Evolutionary conservation across 2,888 invertebrate species (phyloP), one percentile per base, ranked within the genome.

Genomic region (Muscina levida): DNA sequence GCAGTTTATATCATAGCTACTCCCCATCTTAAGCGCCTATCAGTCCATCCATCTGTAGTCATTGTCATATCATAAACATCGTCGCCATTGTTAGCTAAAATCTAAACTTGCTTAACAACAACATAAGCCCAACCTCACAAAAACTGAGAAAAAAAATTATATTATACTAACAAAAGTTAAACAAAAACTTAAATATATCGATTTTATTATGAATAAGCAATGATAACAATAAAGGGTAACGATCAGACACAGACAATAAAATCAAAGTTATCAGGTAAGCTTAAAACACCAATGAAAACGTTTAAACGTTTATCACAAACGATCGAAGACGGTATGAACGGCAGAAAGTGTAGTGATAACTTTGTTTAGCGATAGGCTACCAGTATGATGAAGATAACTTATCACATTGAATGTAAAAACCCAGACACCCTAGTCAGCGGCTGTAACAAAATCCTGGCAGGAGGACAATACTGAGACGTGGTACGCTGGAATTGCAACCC

Each of bases 151-250:
- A 71, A 72, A 15, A 31, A 31, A 31, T 31, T 31, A 42, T 15
- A 46, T 19, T 51, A 22, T 10, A 51, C 5, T 6, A 51, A 51
- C 19, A 51, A 19, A 51, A 19, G 72, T 53, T n/a, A 31, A 56
- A 56, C 15, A 74, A 31, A 31, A 31, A 31, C n/a, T n/a, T 56
- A 74, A 74, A 48, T 56, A 59, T 31, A 72, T 59, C 83, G 85
- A 85, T 86, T 85, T 85, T 51, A 19, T 86, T 87, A 87, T 87
- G 86, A 87, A 87, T 87, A 87, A 87, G 84, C 86, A 87, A 84
- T 86, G 86, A 87, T 86, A 85, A 86, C 65, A 85, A 86, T 57
- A 70, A 59, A 26, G 4, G 5, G 53, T 65, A 37, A 39, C 37
- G 15, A 51, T 19, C 15, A 2, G 31, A 8, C 31, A 31, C 6